Base-by-base conservation (phyloP, 2,888 invertebrate species). In the Lasius fuliginosus region DNA sequence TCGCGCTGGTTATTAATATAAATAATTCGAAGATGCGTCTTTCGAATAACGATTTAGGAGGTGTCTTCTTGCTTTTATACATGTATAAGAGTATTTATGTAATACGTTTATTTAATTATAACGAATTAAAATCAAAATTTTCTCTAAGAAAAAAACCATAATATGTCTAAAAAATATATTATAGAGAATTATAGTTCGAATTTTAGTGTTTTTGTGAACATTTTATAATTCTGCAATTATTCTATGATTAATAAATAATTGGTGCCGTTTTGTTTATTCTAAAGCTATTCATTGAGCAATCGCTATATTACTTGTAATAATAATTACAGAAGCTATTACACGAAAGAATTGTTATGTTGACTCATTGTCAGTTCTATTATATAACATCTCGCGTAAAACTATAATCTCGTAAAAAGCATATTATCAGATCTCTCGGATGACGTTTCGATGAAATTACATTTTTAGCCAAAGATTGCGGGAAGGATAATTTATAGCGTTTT, bases 401-500 rank as follows among this genome's bases (percentile, higher is more conserved):
- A 36, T 36, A 36, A 15, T 23, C 8, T 56, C 15, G 15, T 33
- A 3, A 49, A 18, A 6, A 12, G 23, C 15, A 3, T 8, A 67
- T 9, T 18, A n/a, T 15, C 2, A 74, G 40, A 73, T 30, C 49
- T 68, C n/a, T 42, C 33, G 33, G 23, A 60, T 40, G n/a, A 40
- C 36, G 36, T 18, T 30, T n/a, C 23, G 42, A 62, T 30, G 33
- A 77, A 68, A 56, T 56, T 15, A 68, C 3, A 68, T 68, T 77
- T 77, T 77, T 68, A 15, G 42, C 12, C n/a, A 27, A 12, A 67
- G 18, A 58, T 69, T 79, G 58, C 69, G 58, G 58, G 58, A 79
- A 58, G 23, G 58, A 18, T 79, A 69, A 79, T 79, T 79, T 79
- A 79, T 69, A 58, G 30, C 42, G 56, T 68, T 69, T 11, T 23